These are phyloP conservation scores for Oreochromis spilurus DNA, from an alignment of 2,113 vertebrate species.

Conservation along the genomic window DNA sequence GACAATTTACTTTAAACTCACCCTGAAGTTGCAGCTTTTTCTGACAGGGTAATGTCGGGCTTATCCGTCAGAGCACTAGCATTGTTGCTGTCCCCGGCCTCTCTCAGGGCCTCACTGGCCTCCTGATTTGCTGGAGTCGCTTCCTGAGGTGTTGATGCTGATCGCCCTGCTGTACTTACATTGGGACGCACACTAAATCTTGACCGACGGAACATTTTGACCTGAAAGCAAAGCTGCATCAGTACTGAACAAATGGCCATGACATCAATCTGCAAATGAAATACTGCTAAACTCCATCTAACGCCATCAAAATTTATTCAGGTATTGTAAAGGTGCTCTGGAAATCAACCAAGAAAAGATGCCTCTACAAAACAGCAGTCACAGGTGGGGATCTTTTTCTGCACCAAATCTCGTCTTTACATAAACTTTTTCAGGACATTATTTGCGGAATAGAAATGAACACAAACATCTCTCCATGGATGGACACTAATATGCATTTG, in stretches of 20 bases:
- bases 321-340: not conserved
- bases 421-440: not conserved
- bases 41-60: not conserved
- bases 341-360: not conserved
- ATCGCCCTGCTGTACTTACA: slow-evolving; percentile 62
- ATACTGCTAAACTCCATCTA: not conserved
- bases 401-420: not conserved
- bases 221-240: slow-evolving; percentile 18
- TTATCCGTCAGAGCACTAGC: not conserved
- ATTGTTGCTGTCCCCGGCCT: not conserved
- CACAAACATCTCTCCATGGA: not conserved
- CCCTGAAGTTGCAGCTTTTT: not conserved
- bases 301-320: not conserved
- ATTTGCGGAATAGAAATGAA: not conserved
- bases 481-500: not conserved
- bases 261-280: not conserved
- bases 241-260: not conserved
- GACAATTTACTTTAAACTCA: slow-evolving; percentile 3
- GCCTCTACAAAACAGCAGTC: not conserved
- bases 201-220: slow-evolving; percentile 85
- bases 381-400: not conserved
- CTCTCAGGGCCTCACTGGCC: not conserved
- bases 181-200: slow-evolving; percentile 87
- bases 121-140: slow-evolving; percentile 17
- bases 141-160: slow-evolving; percentile 36